phyloP scores from a whole-genome alignment of 2,113 vertebrate genomes.

The Megaptera novaeangliae region DNA sequence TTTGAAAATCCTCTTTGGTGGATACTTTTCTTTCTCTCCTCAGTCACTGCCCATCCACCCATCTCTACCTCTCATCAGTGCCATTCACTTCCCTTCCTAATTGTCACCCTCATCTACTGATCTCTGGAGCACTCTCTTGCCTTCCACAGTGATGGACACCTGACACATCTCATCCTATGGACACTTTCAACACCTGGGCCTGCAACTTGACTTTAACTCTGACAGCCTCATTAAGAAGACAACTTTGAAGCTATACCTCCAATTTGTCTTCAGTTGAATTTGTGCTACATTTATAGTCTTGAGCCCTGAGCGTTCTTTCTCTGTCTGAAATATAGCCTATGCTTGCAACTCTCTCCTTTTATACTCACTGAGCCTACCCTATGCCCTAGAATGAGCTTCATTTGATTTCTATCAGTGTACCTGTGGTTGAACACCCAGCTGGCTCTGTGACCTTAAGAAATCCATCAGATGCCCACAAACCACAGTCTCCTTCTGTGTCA shows the following conservation, averaged over 20 bases:
- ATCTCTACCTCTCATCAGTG: background rate
- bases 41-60: too few species aligned
- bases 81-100: background rate
- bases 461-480: background rate
- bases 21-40: background rate
- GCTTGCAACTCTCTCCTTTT: background rate
- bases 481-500: background rate
- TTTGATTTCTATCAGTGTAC: background rate
- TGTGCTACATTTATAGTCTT: background rate
- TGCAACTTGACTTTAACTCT: background rate
- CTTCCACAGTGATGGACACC: background rate
- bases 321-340: background rate
- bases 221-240: background rate
- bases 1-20: background rate
- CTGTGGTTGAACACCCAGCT: background rate
- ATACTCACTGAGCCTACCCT: background rate
- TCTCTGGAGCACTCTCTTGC: background rate
- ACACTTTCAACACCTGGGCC: background rate
- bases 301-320: background rate
- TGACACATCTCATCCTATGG: background rate
- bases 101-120: background rate
- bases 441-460: background rate
- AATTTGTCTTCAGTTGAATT: background rate
- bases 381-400: background rate
- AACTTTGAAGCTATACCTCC: background rate